Percentiles rank a stretch among this genome's conserved stretches.
phyloP scores from a whole-genome alignment of 2,113 vertebrate genomes.

The Oophaga pumilio region DNA sequence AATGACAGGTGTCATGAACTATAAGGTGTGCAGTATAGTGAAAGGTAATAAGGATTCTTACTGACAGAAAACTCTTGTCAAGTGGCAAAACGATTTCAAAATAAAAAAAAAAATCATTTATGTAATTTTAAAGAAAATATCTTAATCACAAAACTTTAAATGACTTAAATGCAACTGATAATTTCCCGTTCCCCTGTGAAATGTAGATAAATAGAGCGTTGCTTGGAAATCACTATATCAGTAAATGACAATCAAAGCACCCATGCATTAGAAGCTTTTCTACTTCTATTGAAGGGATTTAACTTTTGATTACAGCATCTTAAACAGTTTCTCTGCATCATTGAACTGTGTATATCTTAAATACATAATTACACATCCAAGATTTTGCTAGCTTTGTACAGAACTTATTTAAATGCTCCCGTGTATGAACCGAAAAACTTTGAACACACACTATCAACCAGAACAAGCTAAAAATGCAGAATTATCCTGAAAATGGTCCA shows the following conservation, averaged over 20 bases:
- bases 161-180: constrained; percentile 15
- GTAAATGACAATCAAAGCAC: constrained; percentile 50
- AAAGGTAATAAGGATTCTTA: neutral
- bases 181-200: constrained; percentile 11
- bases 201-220: constrained; percentile 27
- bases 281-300: constrained; percentile 43
- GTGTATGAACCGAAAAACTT: constrained; percentile 49
- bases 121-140: constrained; percentile 16
- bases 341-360: constrained; percentile 56
- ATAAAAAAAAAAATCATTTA: neutral
- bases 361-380: constrained; percentile 60
- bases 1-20: no score
- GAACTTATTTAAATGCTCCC: constrained; percentile 52
- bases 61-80: neutral
- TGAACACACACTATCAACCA: constrained; percentile 44
- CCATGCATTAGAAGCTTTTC: constrained; percentile 47
- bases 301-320: constrained; percentile 50
- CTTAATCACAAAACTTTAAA: constrained; percentile 33
- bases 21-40: neutral
- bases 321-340: constrained; percentile 55
- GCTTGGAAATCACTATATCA: constrained; percentile 43
- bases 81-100: neutral
- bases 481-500: neutral
- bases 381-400: constrained; percentile 52
- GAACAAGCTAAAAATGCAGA: neutral